These are phyloP conservation scores for Corvus moneduloides DNA, from an alignment of 2,113 vertebrate genomes.

Conservation along the genomic window DNA sequence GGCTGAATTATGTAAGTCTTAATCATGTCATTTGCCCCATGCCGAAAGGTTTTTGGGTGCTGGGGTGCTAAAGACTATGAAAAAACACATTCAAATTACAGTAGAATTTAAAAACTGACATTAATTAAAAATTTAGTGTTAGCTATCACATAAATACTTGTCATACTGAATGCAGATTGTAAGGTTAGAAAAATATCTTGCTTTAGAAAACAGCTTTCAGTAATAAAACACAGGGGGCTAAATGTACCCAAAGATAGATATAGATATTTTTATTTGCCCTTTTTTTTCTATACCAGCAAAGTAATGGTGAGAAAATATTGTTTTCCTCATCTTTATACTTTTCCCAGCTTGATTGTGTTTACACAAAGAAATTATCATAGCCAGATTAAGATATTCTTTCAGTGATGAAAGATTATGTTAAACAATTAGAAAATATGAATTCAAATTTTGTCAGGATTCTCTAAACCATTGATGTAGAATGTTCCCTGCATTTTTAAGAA, in stretches of 20 bases:
- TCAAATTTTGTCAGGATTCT: not conserved
- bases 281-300: not conserved
- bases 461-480: not conserved
- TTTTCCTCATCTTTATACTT: not conserved
- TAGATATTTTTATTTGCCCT: not conserved
- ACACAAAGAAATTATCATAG: not conserved
- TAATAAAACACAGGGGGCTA: not conserved
- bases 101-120: not conserved
- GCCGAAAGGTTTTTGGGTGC: not conserved
- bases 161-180: not conserved
- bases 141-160: not conserved
- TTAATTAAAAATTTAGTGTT: not conserved
- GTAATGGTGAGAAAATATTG: not conserved
- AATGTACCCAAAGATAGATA: not conserved
- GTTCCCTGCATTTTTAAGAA: not conserved
- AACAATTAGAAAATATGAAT: not conserved
- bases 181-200: not conserved
- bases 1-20: not conserved
- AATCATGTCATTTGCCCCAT: not conserved
- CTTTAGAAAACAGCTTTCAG: not conserved
- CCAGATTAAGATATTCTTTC: not conserved
- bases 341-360: not conserved
- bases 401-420: not conserved
- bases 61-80: not conserved
- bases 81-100: not conserved